Conservation (phyloP, 1,140 invertebrate genomes). For the Drosophila murphyi region DNA sequence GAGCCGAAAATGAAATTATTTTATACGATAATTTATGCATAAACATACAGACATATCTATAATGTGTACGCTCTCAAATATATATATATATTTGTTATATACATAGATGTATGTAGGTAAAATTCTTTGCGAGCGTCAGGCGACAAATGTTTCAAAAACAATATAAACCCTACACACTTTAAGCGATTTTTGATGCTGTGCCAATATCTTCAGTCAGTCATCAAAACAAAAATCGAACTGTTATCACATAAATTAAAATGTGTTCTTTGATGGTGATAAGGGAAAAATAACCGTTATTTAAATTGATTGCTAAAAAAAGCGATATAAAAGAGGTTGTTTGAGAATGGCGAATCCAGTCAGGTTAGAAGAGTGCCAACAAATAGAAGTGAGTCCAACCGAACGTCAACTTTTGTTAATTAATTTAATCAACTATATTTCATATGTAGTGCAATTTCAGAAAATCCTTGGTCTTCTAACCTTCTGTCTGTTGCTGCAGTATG, state of each 20-base stretch:
- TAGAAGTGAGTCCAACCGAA: constrained; percentile 21
- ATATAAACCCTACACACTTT: not conserved
- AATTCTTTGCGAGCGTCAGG: constrained; percentile 34
- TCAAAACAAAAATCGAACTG: not conserved
- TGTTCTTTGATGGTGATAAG: constrained; percentile 29
- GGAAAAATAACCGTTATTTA: not conserved
- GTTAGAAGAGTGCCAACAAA: not conserved
- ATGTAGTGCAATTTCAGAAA: constrained; percentile 14
- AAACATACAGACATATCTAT: constrained; percentile 23
- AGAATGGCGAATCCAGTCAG: constrained; percentile 7
- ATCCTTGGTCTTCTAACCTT: not conserved
- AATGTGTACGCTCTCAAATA: constrained; percentile 36
- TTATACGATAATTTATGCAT: constrained; percentile 64
- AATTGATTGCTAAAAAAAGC: constrained; percentile 10
- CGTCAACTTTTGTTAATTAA: not conserved
- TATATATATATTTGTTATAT: constrained; percentile 8
- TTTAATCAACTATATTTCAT: not conserved
- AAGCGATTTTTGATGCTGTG: not conserved
- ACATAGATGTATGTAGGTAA: constrained; percentile 1
- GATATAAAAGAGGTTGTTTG: constrained; percentile 20
- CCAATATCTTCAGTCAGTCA: not conserved
- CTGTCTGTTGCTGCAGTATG: not conserved
- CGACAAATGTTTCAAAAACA: constrained; percentile 54
- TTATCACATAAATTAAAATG: constrained; percentile 20
- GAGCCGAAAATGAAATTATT: constrained; percentile 67